Conservation (phyloP, 1,140 invertebrate genomes). For the Belonocnema kinseyi region DNA sequence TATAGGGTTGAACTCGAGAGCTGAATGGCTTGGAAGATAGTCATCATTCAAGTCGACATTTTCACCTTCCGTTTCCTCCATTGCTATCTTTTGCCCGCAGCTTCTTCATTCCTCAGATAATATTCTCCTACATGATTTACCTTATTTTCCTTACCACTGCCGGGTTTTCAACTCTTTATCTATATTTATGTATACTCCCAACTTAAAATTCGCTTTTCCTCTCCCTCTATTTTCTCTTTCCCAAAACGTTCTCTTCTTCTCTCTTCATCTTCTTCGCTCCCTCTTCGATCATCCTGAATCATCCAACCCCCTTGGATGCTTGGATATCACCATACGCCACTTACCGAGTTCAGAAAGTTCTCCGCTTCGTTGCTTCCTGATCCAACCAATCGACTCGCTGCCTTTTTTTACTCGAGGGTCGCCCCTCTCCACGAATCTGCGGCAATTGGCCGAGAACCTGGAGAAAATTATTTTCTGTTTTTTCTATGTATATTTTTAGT, state of each 20-base stretch:
- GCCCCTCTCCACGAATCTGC: neutral
- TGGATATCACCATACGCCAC: conserved; percentile 69
- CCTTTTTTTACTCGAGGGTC: conserved; percentile 33
- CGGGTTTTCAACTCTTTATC: conserved; percentile 25
- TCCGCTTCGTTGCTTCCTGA: conserved; percentile 56
- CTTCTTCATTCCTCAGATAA: neutral
- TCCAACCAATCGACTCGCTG: conserved; percentile 45
- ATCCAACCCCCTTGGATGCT: conserved; percentile 54
- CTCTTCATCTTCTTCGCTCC: conserved; percentile 48
- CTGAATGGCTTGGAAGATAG: conserved; percentile 45
- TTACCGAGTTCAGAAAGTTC: conserved; percentile 68
- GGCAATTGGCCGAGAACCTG: neutral
- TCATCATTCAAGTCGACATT: conserved; percentile 56
- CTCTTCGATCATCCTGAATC: conserved; percentile 57
- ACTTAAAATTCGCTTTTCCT: conserved; percentile 11
- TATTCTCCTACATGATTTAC: conserved; percentile 37
- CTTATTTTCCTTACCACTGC: conserved; percentile 39
- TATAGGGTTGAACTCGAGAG: conserved; percentile 39
- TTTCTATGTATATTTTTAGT: neutral
- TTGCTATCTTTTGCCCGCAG: neutral
- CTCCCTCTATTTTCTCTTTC: conserved; percentile 28
- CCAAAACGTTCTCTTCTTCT: conserved; percentile 44
- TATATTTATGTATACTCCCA: conserved; percentile 31
- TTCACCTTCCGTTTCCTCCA: conserved; percentile 45
- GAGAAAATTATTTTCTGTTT: neutral